A percentile compares a stretch with the other conserved stretches of the same genome.
phyloP scores from a whole-genome alignment of 1,140 invertebrate species.

The Calliopsis andreniformis region DNA sequence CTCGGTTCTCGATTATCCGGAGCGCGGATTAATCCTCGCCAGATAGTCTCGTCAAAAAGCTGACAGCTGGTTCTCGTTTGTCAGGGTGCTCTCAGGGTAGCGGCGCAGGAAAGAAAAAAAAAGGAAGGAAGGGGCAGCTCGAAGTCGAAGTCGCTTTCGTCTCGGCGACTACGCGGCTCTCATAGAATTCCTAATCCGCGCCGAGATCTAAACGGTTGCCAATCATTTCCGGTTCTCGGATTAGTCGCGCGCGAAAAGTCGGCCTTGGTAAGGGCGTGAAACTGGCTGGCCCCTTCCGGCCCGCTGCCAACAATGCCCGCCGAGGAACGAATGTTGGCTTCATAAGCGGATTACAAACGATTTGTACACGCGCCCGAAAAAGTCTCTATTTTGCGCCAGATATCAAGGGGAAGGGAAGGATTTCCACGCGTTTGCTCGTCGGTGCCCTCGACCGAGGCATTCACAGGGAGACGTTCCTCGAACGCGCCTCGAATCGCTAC shows the following conservation, averaged over 20 bases:
- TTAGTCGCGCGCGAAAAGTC: conserved; percentile 76
- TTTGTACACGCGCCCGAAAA: conserved; percentile 73
- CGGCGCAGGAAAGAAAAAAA: neutral
- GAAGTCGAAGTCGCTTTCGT: conserved; percentile 49
- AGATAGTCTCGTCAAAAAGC: conserved; percentile 77
- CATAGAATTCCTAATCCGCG: conserved; percentile 71
- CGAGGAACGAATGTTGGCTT: conserved; percentile 61
- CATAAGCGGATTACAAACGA: conserved; percentile 79
- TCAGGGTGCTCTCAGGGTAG: conserved; percentile 7
- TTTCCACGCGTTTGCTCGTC: conserved; percentile 43
- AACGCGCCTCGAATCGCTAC: neutral
- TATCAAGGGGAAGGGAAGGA: neutral
- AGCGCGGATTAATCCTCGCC: conserved; percentile 58
- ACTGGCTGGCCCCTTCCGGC: conserved; percentile 55
- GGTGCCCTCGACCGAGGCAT: too few relatives aligned
- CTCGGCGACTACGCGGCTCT: conserved; percentile 41
- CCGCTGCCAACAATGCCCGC: conserved; percentile 49
- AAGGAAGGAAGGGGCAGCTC: neutral
- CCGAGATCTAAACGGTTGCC: conserved; percentile 81
- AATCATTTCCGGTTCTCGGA: conserved; percentile 82
- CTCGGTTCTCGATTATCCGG: conserved; percentile 50
- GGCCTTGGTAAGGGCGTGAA: conserved; percentile 67
- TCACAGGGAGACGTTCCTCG: too few relatives aligned
- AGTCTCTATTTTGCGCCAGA: conserved; percentile 39
- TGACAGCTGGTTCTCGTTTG: conserved; percentile 70